Conservation (phyloP, 2,113 vertebrate species). For the Onychostoma macrolepis region DNA sequence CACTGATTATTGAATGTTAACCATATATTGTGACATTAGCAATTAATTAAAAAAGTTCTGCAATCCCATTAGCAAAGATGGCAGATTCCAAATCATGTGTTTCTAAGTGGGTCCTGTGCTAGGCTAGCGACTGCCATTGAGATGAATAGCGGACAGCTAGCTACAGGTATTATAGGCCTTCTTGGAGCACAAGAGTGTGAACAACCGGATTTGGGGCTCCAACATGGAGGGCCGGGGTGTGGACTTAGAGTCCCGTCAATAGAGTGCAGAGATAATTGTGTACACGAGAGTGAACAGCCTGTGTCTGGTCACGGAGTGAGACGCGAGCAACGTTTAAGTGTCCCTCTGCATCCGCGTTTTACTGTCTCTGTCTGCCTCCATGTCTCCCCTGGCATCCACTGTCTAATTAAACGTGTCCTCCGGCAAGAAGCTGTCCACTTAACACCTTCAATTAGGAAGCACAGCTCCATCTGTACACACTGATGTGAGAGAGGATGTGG, state of each 20-base stretch:
- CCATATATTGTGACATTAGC: neutral
- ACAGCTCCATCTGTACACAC: constrained; percentile 59
- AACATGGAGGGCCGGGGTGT: constrained; percentile 18
- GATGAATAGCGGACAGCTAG: neutral
- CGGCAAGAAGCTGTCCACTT: constrained; percentile 70
- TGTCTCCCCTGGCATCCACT: constrained; percentile 59
- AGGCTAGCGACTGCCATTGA: neutral
- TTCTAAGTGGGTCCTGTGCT: neutral
- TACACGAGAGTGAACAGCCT: constrained; percentile 61
- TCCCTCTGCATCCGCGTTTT: constrained; percentile 41
- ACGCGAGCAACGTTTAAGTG: constrained; percentile 34
- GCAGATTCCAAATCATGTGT: neutral
- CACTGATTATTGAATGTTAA: neutral
- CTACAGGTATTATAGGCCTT: neutral
- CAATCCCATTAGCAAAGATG: neutral
- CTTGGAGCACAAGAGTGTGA: constrained; percentile 19
- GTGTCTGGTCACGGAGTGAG: constrained; percentile 32
- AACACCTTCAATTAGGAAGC: constrained; percentile 73
- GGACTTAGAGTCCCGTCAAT: constrained; percentile 38
- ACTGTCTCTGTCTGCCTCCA: constrained; percentile 43
- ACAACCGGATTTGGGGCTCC: constrained; percentile 56
- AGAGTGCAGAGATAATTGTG: constrained; percentile 60
- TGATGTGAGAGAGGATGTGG: constrained; percentile 53
- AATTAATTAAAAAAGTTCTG: neutral
- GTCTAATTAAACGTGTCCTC: constrained; percentile 74